Evolutionary conservation across 2,888 invertebrate genomes (phyloP), one percentile per base, ranked within the genome.

Genomic region (Sepioteuthis lessoniana): DNA sequence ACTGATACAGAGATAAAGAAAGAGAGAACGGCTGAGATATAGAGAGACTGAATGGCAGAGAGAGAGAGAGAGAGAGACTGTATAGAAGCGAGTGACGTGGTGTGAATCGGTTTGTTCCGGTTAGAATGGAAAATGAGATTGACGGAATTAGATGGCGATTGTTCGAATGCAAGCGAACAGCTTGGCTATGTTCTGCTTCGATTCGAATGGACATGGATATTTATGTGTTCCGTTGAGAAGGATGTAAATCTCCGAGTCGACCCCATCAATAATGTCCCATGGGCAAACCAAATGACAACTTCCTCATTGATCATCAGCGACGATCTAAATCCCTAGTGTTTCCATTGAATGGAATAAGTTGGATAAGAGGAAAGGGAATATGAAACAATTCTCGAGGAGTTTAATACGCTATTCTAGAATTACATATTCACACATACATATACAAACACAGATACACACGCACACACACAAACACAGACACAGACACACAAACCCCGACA

Each of bases 191-290:
- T 76, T 76, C 76, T 76, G 76, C 76, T 76, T 76, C 76, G 76
- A n/a, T 76, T 76, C 76, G 76, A 76, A n/a, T 76, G 76, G n/a
- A 76, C 76, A 35, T 76, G 76, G 76, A 76, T 76, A 76, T 76
- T 76, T 76, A 76, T 76, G 76, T n/a, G 76, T 76, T 76, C n/a
- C 76, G 76, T 76, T 76, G 76, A n/a, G 76, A 76, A n/a, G n/a
- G 76, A 76, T 76, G 76, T 76, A 76, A 76, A 76, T 76, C 76
- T 76, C 76, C n/a, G n/a, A 35, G n/a, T 76, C 76, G 76, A 76
- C 76, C 76, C n/a, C 76, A 76, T 76, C 76, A 76, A 76, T 76
- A 76, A 76, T n/a, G 76, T 76, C 76, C n/a, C 76, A 0, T n/a
- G 76, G 76, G 76, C 76, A 76, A 76, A 76, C 16, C 76, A 76